A percentile compares a stretch with the other conserved stretches of the same genome.
phyloP scores from a whole-genome alignment of 2,113 vertebrate species.

The Cranoglanis bouderius region DNA sequence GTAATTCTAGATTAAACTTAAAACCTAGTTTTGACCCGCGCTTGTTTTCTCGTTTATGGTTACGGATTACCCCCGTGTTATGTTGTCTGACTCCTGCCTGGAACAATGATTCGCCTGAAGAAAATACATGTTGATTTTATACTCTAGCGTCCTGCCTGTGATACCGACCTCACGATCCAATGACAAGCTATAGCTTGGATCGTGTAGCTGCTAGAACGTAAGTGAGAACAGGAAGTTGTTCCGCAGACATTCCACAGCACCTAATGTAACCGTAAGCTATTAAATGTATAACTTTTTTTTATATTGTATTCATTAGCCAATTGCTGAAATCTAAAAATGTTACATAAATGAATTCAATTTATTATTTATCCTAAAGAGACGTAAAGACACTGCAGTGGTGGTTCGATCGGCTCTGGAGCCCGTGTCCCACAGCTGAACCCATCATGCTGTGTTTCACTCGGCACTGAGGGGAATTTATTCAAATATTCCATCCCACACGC shows the following conservation, averaged over 20 bases:
- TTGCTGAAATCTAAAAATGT: neutral
- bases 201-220: neutral
- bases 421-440: conserved; percentile 43
- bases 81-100: neutral
- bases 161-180: neutral
- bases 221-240: neutral
- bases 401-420: neutral
- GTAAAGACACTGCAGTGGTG: neutral
- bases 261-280: neutral
- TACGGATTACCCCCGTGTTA: neutral
- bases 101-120: neutral
- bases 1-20: neutral
- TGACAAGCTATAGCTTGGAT: neutral
- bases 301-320: neutral
- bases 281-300: neutral
- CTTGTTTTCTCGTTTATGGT: neutral
- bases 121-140: neutral
- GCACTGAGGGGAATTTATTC: conserved; percentile 50
- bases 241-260: neutral
- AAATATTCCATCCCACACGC: conserved; percentile 42
- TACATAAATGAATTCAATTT: neutral
- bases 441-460: conserved; percentile 41
- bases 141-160: neutral
- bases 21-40: neutral
- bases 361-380: neutral